Base-by-base conservation (phyloP, 2,888 invertebrate genomes). In the Torymus aiolomorphi region DNA sequence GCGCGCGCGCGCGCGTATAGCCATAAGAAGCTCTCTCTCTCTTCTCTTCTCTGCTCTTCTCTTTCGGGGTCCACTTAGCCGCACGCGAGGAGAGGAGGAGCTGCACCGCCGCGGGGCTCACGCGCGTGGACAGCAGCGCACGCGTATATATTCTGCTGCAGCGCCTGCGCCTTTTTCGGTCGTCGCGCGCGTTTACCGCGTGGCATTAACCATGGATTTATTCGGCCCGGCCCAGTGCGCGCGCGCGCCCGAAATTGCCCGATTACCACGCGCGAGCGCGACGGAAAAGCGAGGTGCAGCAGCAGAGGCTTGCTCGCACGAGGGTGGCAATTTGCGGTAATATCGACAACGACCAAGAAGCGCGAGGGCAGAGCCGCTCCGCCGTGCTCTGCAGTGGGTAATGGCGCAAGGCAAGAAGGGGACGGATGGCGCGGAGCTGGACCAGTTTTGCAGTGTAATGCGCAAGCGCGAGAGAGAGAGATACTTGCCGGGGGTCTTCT, bases 241-340 rank as follows among this genome's bases (percentile, higher is more conserved):
- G 76, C 80, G 83, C 83, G 84, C 83, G 83, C 84, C 87, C 86
- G 83, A 89, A 89, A 89, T 89, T 89, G 88, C 88, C 85, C 88
- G 88, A 89, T 89, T 88, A 88, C 87, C 16, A 57, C 14, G 3
- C 52, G 31, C 51, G 20, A 2, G 14, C 51, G 18, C 13, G 54
- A 54, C 14, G 24, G 71, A 57, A 70, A 51, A 20, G 71, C 59
- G n/a, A n/a, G 67, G 72, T 71, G 31, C 42, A 14, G 42, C 52
- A 8, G 52, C 65, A 13, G n/a, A n/a, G 14, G 5, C 42, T 65
- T 24, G 4, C 54, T 72, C 76, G 77, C 80, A 65, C 86, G 88
- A 89, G 90, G 89, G 89, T 89, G 89, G 90, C 88, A 90, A 90
- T 90, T 90, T 90, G 90, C 86, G 89, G 90, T 90, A 89, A 90